A percentile compares a stretch with the other conserved stretches of the same genome.
These are phyloP conservation scores for Reinhardtius hippoglossoides DNA, from an alignment of 2,113 vertebrate genomes.

Conservation along the genomic window DNA sequence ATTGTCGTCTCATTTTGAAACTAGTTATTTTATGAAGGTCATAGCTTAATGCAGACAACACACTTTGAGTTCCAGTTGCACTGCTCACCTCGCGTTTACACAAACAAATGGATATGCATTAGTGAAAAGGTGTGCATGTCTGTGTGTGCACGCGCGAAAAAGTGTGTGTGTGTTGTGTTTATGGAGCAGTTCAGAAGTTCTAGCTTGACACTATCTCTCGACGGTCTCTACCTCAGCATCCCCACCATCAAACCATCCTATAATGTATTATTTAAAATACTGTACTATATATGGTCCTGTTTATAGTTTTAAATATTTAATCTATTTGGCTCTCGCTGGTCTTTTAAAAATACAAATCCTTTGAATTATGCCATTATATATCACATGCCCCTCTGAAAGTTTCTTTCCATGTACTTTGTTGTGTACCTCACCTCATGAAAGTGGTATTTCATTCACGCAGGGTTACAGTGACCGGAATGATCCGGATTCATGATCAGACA, in stretches of 20 bases:
- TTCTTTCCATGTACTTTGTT: not conserved
- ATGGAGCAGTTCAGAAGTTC: not conserved
- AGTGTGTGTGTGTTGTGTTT: conserved; percentile 1
- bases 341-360: not conserved
- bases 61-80: conserved; percentile 65
- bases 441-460: too few relatives aligned
- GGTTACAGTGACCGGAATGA: too few relatives aligned
- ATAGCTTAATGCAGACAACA: not conserved
- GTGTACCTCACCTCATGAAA: conserved; percentile 18
- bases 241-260: not conserved
- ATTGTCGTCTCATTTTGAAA: not conserved
- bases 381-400: not conserved
- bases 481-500: too few relatives aligned
- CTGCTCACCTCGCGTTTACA: conserved; percentile 67
- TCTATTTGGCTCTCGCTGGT: too few relatives aligned
- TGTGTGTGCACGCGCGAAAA: not conserved
- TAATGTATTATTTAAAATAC: not conserved
- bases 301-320: not conserved
- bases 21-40: conserved; percentile 9
- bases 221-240: too few relatives aligned
- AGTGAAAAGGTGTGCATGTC: conserved; percentile 44
- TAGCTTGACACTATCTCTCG: not conserved
- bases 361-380: not conserved
- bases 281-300: not conserved
- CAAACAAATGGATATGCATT: conserved; percentile 74